Evolutionary conservation across 2,888 invertebrate genomes (phyloP), one percentile per base, ranked within the genome.

Genomic region (Drosophila monieri): DNA sequence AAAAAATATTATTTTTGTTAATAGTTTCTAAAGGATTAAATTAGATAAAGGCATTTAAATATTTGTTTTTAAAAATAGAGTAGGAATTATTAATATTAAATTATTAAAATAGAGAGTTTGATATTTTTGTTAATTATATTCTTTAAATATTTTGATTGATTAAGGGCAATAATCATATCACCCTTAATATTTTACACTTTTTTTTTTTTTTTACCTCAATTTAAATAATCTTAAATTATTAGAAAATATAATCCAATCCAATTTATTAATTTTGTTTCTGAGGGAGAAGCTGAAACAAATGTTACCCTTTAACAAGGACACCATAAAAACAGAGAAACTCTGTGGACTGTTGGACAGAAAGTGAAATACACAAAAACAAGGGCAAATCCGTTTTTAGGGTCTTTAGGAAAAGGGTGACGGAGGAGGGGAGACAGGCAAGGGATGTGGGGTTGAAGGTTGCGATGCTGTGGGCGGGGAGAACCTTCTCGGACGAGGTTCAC

Each of bases 401-500:
- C 46, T 25, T 30, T 35, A 61, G 61, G 39, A 48, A 10, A 60
- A 23, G 14, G 23, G 12, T 1, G 9, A 39, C 12, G 27, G 9
- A n/a, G 14, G 8, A 15, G 6, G 18, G 14, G 27, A 27, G 9
- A 9, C 6, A 9, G 6, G 43, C 5, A 2, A 2, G 2, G 44
- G 6, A 21, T 1, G 3, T 18, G n/a, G 43, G 21, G 23, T 10
- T 14, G 46, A 14, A 39, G 15, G 18, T 27, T 23, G 14, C 1
- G 25, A 41, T 27, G 15, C n/a, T 18, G 18, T 8, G 44, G 21
- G 18, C 43, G 18, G 27, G n/a, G 56, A 64, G 65, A 59, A 76
- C 68, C 52, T 51, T 72, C 60, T 52, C 27, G 62, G 51, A 69
- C 61, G 68, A 51, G 70, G 75, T 73, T 85, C 80, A 83, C 49